Evolutionary conservation across 1,140 invertebrate species (phyloP).

Genomic region (Gonatopus flavifemur): DNA sequence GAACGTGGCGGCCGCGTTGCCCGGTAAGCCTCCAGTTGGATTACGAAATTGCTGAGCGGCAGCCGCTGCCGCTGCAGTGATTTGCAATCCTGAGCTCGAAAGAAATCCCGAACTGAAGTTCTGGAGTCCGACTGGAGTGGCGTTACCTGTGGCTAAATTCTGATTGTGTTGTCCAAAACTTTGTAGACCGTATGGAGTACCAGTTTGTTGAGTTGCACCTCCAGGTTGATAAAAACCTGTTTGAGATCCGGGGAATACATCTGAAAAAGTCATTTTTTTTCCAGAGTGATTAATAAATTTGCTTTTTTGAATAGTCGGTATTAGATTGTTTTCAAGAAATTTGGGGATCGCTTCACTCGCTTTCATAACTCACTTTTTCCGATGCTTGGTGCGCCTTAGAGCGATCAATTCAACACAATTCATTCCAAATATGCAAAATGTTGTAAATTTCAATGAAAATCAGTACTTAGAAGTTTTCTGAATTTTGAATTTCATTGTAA

Average conservation of each 20-base stretch:
- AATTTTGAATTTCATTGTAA: too few relatives aligned
- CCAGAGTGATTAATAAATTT: too few relatives aligned
- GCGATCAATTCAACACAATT: too few relatives aligned
- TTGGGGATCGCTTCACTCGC: too few relatives aligned
- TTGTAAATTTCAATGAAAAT: too few relatives aligned
- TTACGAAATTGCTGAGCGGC: constrained; percentile 61
- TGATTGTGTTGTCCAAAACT: constrained; percentile 58
- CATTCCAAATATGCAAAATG: too few relatives aligned
- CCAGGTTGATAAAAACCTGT: constrained; percentile 60
- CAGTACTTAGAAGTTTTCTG: too few relatives aligned
- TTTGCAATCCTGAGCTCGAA: constrained; percentile 58
- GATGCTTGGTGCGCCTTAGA: too few relatives aligned
- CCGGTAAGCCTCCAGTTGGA: constrained; percentile 55
- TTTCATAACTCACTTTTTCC: too few relatives aligned
- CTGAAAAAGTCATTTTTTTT: constrained; percentile 36
- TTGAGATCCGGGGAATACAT: constrained; percentile 56
- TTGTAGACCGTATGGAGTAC: constrained; percentile 57
- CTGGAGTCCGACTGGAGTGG: constrained; percentile 61
- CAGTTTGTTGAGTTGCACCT: constrained; percentile 58
- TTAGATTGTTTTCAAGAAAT: too few relatives aligned
- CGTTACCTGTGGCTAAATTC: constrained; percentile 53
- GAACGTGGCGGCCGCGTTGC: constrained; percentile 55
- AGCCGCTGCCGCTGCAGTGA: constrained; percentile 55
- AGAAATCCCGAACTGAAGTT: constrained; percentile 64
- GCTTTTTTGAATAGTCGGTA: too few relatives aligned